phyloP scores from a whole-genome alignment of 2,797 vertebrate species.

The Gymnothorax javanicus region DNA sequence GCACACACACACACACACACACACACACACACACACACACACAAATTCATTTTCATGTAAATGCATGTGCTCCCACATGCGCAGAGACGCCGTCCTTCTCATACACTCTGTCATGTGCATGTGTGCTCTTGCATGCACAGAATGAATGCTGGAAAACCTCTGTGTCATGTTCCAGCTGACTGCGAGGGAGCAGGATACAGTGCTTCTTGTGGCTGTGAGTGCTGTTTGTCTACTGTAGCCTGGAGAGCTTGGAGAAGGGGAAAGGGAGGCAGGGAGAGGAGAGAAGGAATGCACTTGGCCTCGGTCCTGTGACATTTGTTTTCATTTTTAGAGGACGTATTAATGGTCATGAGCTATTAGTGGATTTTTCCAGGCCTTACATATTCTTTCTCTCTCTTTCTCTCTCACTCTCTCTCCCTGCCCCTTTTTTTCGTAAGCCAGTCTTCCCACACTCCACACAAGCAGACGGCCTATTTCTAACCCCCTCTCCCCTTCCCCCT shows the following conservation, averaged over 20 bases:
- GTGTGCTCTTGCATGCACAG: neutral
- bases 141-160: neutral
- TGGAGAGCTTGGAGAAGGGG: neutral
- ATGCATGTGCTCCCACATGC: neutral
- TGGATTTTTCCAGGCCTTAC: slow-evolving; percentile 9
- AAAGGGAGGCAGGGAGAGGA: slow-evolving; percentile 22
- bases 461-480: neutral
- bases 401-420: neutral
- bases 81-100: neutral
- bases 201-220: neutral
- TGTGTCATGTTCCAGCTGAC: neutral
- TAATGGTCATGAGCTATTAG: slow-evolving; percentile 15
- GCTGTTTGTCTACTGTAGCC: no score
- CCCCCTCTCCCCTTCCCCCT: neutral
- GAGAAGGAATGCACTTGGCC: slow-evolving; percentile 16
- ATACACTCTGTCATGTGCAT: neutral
- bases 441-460: neutral
- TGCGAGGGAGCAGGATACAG: no score
- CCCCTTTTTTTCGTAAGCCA: neutral
- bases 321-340: neutral
- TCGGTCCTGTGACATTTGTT: slow-evolving; percentile 2
- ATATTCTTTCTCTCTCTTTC: neutral
- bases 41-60: neutral
- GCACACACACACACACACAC: neutral
- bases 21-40: neutral